Evolutionary conservation across 2,797 vertebrate species (phyloP), one percentile per base, ranked within the genome.

Genomic region (Smutsia temminckii): DNA sequence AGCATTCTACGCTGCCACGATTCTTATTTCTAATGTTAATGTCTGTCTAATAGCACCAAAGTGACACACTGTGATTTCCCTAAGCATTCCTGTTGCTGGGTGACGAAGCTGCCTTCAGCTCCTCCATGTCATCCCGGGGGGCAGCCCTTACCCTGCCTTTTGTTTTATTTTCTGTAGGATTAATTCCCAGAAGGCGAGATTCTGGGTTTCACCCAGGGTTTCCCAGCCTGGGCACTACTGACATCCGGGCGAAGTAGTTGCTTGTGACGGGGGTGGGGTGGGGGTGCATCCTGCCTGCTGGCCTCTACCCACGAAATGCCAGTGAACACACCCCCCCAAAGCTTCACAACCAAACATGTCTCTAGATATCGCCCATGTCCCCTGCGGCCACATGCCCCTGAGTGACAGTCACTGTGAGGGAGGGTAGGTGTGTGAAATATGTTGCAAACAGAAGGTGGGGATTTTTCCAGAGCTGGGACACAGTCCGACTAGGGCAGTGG

Each of bases 1-100:
- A 37, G 64, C 64, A 2, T 20, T 32, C 49, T 37, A 8, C 0
- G 0, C 32, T 10, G 29, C 55, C 37, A 2, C 37, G 3, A 2
- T 42, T 51, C 49, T 87, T 16, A 27, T 2, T 75, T 57, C 83
- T 40, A 5, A 29, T 53, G 61, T 16, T 20, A 80, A 20, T 18
- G 25, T 46, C 64, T 55, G 59, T 66, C 83, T 68, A 5, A 18
- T 14, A 23, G 80, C 55, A 40, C 59, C 75, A 1, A 4, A 34
- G 72, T 0, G 37, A 32, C 46, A 3, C 0, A 0, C 92, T 27
- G 11, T 32, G 85, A 37, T 68, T 51, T 59, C 53, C 16, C 77
- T 69, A 40, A 23, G 63, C 64, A 2, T 57, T 40, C n/a, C 77
- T 4, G 0, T 12, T 21, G 46, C 40, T 61, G 64, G 10, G 46